Conservation (phyloP, 2,113 vertebrate species). For the Garra rufa region DNA sequence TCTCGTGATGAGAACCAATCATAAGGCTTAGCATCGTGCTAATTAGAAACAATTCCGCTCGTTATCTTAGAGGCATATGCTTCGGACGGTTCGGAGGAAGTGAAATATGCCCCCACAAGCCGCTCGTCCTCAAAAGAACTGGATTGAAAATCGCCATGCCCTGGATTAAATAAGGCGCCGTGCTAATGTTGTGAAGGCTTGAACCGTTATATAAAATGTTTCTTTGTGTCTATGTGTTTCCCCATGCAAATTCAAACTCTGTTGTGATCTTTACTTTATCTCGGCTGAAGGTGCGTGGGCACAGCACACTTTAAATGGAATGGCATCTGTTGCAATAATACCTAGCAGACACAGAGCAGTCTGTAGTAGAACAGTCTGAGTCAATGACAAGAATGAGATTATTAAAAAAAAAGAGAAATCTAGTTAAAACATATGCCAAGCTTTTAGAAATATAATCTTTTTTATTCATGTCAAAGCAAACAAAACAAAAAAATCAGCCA, state of each 20-base stretch:
- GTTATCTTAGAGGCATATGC: conserved; percentile 2
- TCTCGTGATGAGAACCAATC: conserved; percentile 49
- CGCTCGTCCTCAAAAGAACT: not conserved
- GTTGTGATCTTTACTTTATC: conserved; percentile 7
- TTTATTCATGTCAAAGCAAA: no score
- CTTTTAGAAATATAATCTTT: not conserved
- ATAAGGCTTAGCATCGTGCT: conserved; percentile 39
- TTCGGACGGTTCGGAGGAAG: not conserved
- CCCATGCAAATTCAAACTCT: not conserved
- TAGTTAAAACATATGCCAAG: not conserved
- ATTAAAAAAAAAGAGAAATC: not conserved
- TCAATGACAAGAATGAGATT: not conserved
- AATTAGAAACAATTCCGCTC: conserved; percentile 5
- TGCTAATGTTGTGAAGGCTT: not conserved
- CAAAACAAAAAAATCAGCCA: no score
- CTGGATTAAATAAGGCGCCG: not conserved
- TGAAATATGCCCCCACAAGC: not conserved
- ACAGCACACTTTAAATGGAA: not conserved
- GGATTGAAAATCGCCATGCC: not conserved
- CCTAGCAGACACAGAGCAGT: not conserved
- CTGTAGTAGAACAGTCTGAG: not conserved
- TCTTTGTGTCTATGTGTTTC: not conserved
- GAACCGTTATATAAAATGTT: not conserved
- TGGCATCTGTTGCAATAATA: not conserved
- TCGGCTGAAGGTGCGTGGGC: not conserved